Percentiles rank a stretch among this genome's conserved stretches.
Evolutionary conservation across 2,888 invertebrate genomes (phyloP).

Genomic region (Cryptus viduatorius): DNA sequence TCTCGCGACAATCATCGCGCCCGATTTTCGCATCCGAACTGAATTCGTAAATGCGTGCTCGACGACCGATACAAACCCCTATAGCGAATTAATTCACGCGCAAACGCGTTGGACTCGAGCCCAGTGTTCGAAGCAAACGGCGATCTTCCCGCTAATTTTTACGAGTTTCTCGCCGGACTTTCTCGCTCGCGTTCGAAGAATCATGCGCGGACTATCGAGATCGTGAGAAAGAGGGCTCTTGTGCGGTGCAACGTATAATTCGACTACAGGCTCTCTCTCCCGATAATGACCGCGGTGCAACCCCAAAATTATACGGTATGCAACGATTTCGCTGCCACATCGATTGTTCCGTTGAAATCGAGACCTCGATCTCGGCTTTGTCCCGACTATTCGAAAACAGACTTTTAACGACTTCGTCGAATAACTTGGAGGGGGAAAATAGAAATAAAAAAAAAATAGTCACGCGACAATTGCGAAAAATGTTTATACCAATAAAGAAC

Average conservation of each 20-base stretch:
- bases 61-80: not conserved
- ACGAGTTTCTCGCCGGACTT: not conserved
- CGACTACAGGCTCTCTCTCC: constrained; percentile 5
- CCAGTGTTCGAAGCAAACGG: not conserved
- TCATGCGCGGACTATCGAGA: constrained; percentile 11
- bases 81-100: not conserved
- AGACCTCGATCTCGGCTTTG: constrained; percentile 22
- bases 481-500: not conserved
- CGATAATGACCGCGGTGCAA: constrained; percentile 25
- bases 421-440: not conserved
- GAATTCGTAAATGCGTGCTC: not conserved
- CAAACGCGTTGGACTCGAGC: not conserved
- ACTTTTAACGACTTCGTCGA: constrained; percentile 39
- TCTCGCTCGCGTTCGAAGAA: constrained; percentile 9
- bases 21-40: not conserved
- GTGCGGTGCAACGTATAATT: constrained; percentile 37
- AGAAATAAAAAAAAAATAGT: not conserved
- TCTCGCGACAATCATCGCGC: not conserved
- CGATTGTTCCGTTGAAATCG: constrained; percentile 46
- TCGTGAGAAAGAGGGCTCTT: constrained; percentile 18
- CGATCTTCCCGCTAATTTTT: not conserved
- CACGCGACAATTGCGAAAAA: not conserved
- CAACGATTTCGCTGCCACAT: constrained; percentile 15
- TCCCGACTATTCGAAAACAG: not conserved
- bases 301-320: constrained; percentile 21